Evolutionary conservation across 2,797 vertebrate genomes (phyloP).

Genomic region (Argyrosomus regius): DNA sequence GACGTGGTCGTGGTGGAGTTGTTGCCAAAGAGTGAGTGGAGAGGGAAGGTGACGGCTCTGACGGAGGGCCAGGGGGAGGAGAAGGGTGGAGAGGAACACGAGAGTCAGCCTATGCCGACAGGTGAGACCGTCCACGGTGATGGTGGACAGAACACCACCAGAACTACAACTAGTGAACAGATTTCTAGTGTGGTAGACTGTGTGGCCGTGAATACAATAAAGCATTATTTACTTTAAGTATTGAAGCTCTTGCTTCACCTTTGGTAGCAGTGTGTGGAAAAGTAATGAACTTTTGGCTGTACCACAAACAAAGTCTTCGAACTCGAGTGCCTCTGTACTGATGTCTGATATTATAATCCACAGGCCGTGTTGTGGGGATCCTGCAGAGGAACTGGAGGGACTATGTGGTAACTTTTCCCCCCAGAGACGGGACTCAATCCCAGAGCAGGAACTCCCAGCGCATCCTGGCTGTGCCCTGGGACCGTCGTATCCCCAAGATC

Average conservation of each 20-base stretch:
- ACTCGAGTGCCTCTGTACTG: neutral
- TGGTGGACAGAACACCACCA: too few relatives aligned
- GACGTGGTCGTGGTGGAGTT: slow-evolving; percentile 92
- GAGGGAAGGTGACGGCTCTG: slow-evolving; percentile 88
- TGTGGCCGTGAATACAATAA: too few relatives aligned
- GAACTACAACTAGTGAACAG: too few relatives aligned
- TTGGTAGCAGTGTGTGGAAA: neutral
- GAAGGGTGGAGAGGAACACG: slow-evolving; percentile 82
- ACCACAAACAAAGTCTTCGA: neutral
- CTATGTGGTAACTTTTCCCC: slow-evolving; percentile 95
- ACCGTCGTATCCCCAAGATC: slow-evolving; percentile 95
- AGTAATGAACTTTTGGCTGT: neutral
- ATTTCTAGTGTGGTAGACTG: too few relatives aligned
- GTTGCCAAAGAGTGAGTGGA: slow-evolving; percentile 91
- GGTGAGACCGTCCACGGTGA: slow-evolving; percentile 77
- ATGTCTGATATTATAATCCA: slow-evolving; percentile 5
- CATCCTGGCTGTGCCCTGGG: slow-evolving; percentile 94
- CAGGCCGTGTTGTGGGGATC: slow-evolving; percentile 94
- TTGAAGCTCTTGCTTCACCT: neutral
- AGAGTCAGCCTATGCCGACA: slow-evolving; percentile 90
- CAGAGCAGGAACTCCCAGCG: slow-evolving; percentile 92
- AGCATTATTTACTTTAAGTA: too few relatives aligned
- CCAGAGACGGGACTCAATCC: slow-evolving; percentile 88
- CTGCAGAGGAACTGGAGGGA: slow-evolving; percentile 97
- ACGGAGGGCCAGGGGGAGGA: slow-evolving; percentile 89